A percentile compares a stretch with the other conserved stretches of the same genome.
phyloP scores from a whole-genome alignment of 2,888 invertebrate species.

The Trachelus iudaicus region DNA sequence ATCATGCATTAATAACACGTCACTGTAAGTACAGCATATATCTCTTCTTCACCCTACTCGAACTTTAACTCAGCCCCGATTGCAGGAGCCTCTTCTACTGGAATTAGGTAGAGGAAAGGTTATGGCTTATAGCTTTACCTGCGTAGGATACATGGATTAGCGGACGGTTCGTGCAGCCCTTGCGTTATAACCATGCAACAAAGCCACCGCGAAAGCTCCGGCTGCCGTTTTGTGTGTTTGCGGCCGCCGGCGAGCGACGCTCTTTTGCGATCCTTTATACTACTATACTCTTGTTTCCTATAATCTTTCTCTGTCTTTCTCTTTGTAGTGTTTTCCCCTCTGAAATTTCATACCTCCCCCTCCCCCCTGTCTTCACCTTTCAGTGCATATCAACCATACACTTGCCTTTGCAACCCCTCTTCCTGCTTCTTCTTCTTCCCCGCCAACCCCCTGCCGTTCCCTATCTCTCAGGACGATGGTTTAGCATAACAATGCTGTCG shows the following conservation, averaged over 20 bases:
- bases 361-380: background rate
- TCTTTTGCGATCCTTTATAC: conserved; percentile 26
- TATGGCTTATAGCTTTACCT: background rate
- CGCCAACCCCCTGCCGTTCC: conserved; percentile 13
- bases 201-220: conserved; percentile 22
- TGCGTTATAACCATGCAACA: background rate
- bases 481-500: conserved; percentile 39
- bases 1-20: background rate
- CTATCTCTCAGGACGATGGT: conserved; percentile 21
- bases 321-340: conserved; percentile 8
- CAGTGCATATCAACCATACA: background rate
- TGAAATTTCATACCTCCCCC: background rate
- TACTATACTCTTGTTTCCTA: too few relatives aligned
- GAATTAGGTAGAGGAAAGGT: background rate
- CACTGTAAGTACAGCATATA: background rate
- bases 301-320: conserved; percentile 5
- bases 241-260: conserved; percentile 17
- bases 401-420: background rate
- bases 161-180: background rate
- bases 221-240: conserved; percentile 25
- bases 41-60: background rate
- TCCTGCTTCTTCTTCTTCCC: conserved; percentile 10
- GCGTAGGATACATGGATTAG: background rate
- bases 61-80: background rate
- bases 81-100: background rate